Percentiles rank a stretch among this genome's conserved stretches.
These are phyloP conservation scores for Esperia sulphurella DNA, from an alignment of 2,888 invertebrate species.

Conservation along the genomic window DNA sequence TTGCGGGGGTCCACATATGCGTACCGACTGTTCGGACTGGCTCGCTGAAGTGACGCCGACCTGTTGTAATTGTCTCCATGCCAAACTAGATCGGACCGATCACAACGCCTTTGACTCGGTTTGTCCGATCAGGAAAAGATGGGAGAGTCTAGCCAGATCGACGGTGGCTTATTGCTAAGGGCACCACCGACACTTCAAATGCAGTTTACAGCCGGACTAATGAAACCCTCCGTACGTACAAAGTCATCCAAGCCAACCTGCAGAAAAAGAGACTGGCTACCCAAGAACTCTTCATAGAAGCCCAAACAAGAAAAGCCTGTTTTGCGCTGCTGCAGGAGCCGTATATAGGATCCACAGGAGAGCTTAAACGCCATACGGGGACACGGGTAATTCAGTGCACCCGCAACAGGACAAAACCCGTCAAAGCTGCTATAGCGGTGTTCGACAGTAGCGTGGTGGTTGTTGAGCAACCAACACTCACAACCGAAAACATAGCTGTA, in stretches of 20 bases:
- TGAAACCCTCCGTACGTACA: not conserved
- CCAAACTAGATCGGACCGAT: not conserved
- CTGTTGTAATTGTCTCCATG: not conserved
- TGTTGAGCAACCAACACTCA: not conserved
- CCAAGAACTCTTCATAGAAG: conserved; percentile 9
- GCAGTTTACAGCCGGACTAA: too few relatives aligned
- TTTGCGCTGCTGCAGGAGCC: conserved; percentile 16
- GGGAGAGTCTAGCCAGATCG: not conserved
- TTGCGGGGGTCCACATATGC: conserved; percentile 6
- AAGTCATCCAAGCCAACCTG: conserved; percentile 9
- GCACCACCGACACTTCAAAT: too few relatives aligned
- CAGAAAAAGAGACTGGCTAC: conserved; percentile 10
- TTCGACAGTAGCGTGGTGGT: not conserved
- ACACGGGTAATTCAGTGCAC: not conserved
- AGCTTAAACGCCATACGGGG: not conserved
- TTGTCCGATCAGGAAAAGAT: not conserved
- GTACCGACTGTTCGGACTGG: not conserved
- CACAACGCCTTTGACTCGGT: not conserved
- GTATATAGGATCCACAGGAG: conserved; percentile 2
- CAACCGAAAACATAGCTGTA: conserved; percentile 4
- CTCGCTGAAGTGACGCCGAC: not conserved
- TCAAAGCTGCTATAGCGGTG: conserved; percentile 5
- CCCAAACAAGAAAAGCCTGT: not conserved
- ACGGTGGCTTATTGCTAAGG: conserved; percentile 2
- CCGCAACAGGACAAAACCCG: not conserved